Base-by-base conservation (phyloP, 2,888 invertebrate genomes). In the Brachylomia viminalis region DNA sequence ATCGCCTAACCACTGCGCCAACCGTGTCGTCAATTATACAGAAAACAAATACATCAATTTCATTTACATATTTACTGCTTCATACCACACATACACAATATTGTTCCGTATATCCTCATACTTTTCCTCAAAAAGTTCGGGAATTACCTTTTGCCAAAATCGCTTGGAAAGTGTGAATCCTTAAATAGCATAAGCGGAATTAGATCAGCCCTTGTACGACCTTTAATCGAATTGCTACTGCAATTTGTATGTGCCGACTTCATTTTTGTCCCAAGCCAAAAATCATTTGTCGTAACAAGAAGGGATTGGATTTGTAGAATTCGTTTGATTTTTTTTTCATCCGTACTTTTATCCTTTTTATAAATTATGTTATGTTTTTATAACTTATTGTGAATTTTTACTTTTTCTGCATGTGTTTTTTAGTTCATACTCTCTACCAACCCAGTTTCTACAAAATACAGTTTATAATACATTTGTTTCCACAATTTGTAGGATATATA, bases 241-340 rank as follows among this genome's bases (percentile, higher is more conserved):
- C 64, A 54, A 84, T 79, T 84, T 77, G 56, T 84, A 62, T 56
- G 45, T 56, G 59, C 54, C 17, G 38, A 72, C 30, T 75, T 79
- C 33, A 86, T 75, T 86, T 79, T 72, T 77, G 65, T 30, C 56
- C 52, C 72, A 69, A 42, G 77, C 70, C 45, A 30, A 72, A 80
- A 74, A 77, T 71, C 49, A 78, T 69, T 80, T 52, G 42, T 45
- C 56, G 23, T 30, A 52, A 73, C 45, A 73, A 6, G 47, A 67
- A 20, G 5, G n/a, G n/a, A 71, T 79, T 74, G 54, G 64, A 80
- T 74, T 66, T 62, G 42, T 52, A 23, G n/a, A 59, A 56, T 54
- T 65, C 27, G n/a, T 54, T 77, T 5, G 7, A 47, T 33, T 27
- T 61, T 45, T 66, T 38, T 23, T 33, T 4, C 6, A 38, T 2